A percentile compares a stretch with the other conserved stretches of the same genome.
Evolutionary conservation across 53 echinoderm and acorn worm genomes (phyloP).

Genomic region (Actinopyga echinites): DNA sequence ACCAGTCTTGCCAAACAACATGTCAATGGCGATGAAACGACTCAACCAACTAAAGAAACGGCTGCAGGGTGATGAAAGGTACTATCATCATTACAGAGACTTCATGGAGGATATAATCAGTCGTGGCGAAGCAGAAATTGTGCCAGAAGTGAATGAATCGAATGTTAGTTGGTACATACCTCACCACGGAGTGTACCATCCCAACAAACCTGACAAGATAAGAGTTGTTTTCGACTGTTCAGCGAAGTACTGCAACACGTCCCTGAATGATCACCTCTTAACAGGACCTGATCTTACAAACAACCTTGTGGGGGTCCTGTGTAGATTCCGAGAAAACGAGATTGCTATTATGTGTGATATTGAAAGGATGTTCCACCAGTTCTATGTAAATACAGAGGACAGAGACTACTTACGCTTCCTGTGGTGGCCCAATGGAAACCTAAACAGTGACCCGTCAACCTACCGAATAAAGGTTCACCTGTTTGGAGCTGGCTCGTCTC

Average conservation of each 20-base stretch:
- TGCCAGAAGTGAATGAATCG: background rate
- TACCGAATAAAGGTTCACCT: conserved; percentile 66
- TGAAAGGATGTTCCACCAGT: conserved; percentile 44
- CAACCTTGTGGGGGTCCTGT: conserved; percentile 13
- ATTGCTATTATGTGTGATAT: conserved; percentile 34
- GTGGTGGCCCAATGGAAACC: conserved; percentile 48
- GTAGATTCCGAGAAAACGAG: conserved; percentile 13
- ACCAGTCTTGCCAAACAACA: conserved; percentile 53
- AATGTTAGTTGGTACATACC: conserved; percentile 36
- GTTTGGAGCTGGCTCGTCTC: conserved; percentile 56
- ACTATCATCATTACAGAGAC: conserved; percentile 9
- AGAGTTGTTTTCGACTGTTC: conserved; percentile 57
- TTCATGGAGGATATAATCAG: conserved; percentile 49
- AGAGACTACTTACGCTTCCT: conserved; percentile 48
- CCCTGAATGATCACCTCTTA: conserved; percentile 40
- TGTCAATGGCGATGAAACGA: conserved; percentile 22
- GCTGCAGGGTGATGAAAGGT: background rate
- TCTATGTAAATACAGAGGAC: conserved; percentile 14
- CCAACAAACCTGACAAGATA: conserved; percentile 33
- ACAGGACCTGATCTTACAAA: conserved; percentile 53
- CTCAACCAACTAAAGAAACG: conserved; percentile 33
- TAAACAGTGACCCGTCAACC: conserved; percentile 7
- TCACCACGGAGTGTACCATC: conserved; percentile 54
- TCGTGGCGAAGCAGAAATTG: conserved; percentile 29
- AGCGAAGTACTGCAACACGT: conserved; percentile 4